Percentiles rank a stretch among this genome's conserved stretches.
phyloP scores from a whole-genome alignment of 2,888 invertebrate genomes.

The Lacanobia oleracea region DNA sequence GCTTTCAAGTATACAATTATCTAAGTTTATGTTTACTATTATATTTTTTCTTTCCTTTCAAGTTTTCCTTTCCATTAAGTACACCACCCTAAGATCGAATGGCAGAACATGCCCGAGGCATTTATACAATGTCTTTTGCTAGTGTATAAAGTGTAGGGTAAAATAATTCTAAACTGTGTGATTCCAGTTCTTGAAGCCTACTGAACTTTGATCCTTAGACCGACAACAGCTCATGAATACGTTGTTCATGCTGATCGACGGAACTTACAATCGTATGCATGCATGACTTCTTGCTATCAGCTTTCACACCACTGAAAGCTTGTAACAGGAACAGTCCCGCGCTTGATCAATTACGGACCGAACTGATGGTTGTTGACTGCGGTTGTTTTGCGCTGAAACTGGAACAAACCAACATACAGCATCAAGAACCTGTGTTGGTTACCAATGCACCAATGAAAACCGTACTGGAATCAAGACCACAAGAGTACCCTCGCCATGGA shows the following conservation, averaged over 20 bases:
- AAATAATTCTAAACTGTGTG: not conserved
- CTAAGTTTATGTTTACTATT: not conserved
- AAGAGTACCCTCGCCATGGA: no score
- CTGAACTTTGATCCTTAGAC: not conserved
- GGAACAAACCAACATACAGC: no score
- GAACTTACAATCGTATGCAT: not conserved
- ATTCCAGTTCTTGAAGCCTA: not conserved
- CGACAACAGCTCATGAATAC: not conserved
- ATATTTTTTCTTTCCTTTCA: no score
- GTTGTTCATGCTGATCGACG: not conserved
- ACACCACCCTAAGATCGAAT: no score
- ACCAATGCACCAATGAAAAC: no score
- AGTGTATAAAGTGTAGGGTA: no score
- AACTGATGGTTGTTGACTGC: not conserved
- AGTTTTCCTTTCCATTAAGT: no score
- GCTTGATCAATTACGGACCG: constrained; percentile 7
- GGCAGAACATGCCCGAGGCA: no score
- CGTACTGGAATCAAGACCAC: no score
- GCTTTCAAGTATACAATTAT: not conserved
- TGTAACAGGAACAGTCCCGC: not conserved
- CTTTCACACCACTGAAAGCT: not conserved
- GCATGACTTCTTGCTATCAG: not conserved
- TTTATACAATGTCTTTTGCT: no score
- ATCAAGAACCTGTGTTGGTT: no score
- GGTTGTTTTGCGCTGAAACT: not conserved